Evolutionary conservation across 2,797 vertebrate genomes (phyloP), one percentile per base, ranked within the genome.

Genomic region (Sciaenops ocellatus): DNA sequence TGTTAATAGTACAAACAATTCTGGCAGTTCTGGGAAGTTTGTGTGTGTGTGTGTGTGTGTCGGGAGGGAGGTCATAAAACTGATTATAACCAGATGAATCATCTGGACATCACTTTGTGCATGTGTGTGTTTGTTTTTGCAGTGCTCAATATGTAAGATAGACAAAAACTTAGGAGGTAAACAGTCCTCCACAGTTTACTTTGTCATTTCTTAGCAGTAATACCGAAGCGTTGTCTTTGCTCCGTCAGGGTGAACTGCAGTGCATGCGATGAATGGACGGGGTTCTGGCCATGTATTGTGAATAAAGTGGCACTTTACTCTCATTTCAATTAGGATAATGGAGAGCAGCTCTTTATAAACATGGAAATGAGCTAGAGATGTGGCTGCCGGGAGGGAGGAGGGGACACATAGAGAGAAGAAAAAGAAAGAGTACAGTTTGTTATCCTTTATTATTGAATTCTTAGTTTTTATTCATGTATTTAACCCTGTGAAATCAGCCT

Each of bases 241-340:
- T 65, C 22, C 20, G 5, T 75, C 20, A 10, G 18, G 76, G 7
- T 75, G 76, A 84, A 60, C 72, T 63, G 67, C 11, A 17, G 42
- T 16, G 62, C 59, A 73, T 7, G 59, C 82, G 69, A 87, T 88
- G 76, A 87, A 83, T 79, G 66, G 75, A 73, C 8, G 22, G 41
- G 64, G 76, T 87, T 82, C 85, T 38, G 74, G 57, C 78, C 38
- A 47, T 71, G 78, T 73, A 69, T 86, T 89, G 76, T 84, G 73
- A 76, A 88, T 83, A 90, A 90, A 92, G 83, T 83, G 86, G 72
- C 85, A 87, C 90, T 93, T 90, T 85, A 82, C 76, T 88, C 79
- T 89, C 54, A 89, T 89, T 91, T 86, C 88, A 90, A 92, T 90
- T 87, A 89, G 82, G 82, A 83, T 91, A 91, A 91, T 93, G 89